phyloP scores from a whole-genome alignment of 1,140 invertebrate species.

The Bursaphelenchus mucronatus region DNA sequence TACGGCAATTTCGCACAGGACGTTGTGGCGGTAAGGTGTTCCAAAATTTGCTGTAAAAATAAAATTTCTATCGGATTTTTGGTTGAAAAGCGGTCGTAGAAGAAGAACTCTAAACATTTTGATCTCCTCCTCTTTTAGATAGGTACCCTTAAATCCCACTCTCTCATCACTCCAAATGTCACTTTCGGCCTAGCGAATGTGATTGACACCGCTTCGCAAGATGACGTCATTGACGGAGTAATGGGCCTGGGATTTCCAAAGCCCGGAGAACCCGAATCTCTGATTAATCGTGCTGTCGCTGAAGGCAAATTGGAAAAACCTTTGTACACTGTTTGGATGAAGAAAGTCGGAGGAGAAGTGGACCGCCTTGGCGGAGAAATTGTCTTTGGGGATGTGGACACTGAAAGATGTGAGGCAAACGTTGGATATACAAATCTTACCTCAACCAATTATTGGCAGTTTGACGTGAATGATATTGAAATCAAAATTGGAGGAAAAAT shows the following conservation, averaged over 20 bases:
- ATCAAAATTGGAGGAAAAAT: too few relatives aligned
- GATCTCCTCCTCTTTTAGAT: neutral
- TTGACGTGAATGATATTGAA: neutral
- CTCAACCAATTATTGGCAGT: conserved; percentile 13
- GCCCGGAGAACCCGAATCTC: conserved; percentile 2
- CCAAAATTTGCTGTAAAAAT: neutral
- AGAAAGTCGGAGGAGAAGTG: conserved; percentile 7
- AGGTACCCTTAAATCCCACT: neutral
- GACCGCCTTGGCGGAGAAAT: conserved; percentile 4
- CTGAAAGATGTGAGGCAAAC: neutral
- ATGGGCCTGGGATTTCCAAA: conserved; percentile 16
- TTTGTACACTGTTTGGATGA: conserved; percentile 8
- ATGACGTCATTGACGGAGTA: conserved; percentile 19
- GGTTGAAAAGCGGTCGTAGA: too few relatives aligned
- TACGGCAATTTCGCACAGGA: neutral
- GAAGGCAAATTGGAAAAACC: conserved; percentile 5
- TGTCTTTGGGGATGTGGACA: conserved; percentile 5
- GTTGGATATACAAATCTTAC: neutral
- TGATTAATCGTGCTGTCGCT: conserved; percentile 11
- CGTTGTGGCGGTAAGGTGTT: conserved; percentile 3
- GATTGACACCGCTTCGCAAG: conserved; percentile 8
- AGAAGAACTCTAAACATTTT: too few relatives aligned
- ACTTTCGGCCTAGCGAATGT: conserved; percentile 9
- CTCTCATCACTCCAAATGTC: conserved; percentile 8
- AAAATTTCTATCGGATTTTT: too few relatives aligned